These are phyloP conservation scores for Xiphophorus maculatus DNA, from an alignment of 2,113 vertebrate species.

Conservation along the genomic window DNA sequence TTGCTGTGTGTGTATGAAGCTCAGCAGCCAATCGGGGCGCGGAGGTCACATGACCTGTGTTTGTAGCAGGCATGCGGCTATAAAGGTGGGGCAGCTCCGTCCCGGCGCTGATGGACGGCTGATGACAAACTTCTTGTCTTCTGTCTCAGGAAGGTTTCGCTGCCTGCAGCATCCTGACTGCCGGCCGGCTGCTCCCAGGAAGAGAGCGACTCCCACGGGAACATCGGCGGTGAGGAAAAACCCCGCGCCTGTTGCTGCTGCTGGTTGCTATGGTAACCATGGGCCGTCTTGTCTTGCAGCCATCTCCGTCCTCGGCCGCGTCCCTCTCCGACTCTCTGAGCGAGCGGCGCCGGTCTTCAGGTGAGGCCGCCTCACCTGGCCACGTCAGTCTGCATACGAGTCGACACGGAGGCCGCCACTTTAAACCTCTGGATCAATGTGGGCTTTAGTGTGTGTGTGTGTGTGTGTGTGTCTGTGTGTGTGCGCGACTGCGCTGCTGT, in stretches of 20 bases:
- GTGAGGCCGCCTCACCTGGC: conserved; percentile 33
- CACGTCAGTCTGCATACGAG: background rate
- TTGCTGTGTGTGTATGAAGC: conserved; percentile 19
- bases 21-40: conserved; percentile 33
- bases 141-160: conserved; percentile 89
- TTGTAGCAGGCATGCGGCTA: conserved; percentile 3
- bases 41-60: conserved; percentile 27
- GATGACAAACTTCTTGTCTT: background rate
- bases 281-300: conserved; percentile 8
- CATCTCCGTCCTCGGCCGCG: conserved; percentile 17
- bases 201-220: conserved; percentile 76
- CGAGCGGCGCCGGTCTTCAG: conserved; percentile 49
- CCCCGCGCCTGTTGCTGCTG: background rate
- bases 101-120: background rate
- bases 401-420: conserved; percentile 26
- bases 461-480: conserved; percentile 63
- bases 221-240: conserved; percentile 30
- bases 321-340: conserved; percentile 13
- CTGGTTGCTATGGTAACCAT: background rate
- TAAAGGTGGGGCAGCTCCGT: background rate
- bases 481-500: conserved; percentile 43
- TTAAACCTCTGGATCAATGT: conserved; percentile 45
- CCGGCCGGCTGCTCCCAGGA: conserved; percentile 81
- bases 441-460: conserved; percentile 69
- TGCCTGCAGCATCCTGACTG: conserved; percentile 90